Percentiles rank a stretch among this genome's conserved stretches.
These are phyloP conservation scores for Tretioscincus oriximinensis DNA, from an alignment of 2,113 vertebrate species.

Conservation along the genomic window DNA sequence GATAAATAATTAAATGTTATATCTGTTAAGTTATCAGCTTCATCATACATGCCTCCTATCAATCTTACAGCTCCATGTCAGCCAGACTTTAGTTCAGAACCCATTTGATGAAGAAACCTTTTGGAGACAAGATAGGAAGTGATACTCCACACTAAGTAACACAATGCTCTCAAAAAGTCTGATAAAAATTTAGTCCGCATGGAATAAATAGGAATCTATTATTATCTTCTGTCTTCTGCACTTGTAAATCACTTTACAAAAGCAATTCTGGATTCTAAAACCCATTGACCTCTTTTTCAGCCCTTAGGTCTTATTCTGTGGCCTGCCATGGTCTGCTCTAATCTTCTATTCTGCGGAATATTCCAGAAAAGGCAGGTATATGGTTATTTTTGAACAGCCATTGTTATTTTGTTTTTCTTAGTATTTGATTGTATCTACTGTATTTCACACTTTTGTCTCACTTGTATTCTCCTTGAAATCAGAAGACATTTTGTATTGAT, in stretches of 20 bases:
- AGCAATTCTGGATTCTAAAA: neutral
- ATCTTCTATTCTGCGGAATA: too few species aligned
- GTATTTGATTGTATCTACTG: neutral
- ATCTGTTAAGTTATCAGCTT: neutral
- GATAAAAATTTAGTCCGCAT: constrained; percentile 5
- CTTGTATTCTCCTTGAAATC: neutral
- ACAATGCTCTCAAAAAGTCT: neutral
- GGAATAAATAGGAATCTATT: neutral
- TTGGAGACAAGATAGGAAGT: neutral
- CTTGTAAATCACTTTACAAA: neutral
- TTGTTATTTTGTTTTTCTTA: neutral
- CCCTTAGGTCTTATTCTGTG: too few species aligned
- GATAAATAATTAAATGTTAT: neutral
- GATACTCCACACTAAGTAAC: neutral
- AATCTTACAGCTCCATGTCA: neutral
- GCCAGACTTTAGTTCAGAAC: neutral
- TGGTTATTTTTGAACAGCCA: neutral
- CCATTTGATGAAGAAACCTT: neutral
- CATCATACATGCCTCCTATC: neutral
- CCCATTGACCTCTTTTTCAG: neutral
- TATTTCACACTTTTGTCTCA: neutral
- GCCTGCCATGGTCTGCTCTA: too few species aligned
- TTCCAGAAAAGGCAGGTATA: neutral
- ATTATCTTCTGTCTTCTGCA: constrained; percentile 15
- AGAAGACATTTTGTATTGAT: neutral